Evolutionary conservation across 2,888 invertebrate genomes (phyloP), one percentile per base, ranked within the genome.

Genomic region (Bugula neritina): DNA sequence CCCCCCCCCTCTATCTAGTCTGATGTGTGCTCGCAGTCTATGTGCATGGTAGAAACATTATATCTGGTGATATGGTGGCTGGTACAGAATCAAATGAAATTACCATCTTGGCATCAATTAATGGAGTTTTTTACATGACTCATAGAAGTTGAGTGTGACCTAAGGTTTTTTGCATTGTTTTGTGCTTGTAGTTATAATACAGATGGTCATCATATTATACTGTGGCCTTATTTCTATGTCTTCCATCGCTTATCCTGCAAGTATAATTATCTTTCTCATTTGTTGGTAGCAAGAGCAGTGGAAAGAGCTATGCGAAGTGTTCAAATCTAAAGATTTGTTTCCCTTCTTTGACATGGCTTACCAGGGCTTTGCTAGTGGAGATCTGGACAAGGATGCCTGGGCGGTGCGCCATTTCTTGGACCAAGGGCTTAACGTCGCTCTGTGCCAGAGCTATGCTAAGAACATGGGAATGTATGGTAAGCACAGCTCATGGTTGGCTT

Each of bases 301-400:
- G 98, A 86, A 89, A 72, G 91, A 94, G 85, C 87, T 98, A 0
- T 93, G 94, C 0, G 83, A 89, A 77, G 85, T 94, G 2, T 89
- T 96, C 74, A 94, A 86, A 80, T 78, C 81, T 73, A 80, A 83
- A 79, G 90, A 93, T 72, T 84, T 97, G 27, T 91, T 91, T 82
- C 92, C 95, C 35, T 98, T 90, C 87, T 94, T 98, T 84, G 98
- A 99, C 85, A 94, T 97, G 95, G 98, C 98, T 52, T 98, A 98
- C 86, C 98, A 98, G 74, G 85, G 85, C 25, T 84, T 85, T 80
- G 80, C 85, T 73, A 84, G 82, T 84, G 90, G 98, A 72, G 89
- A 91, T 83, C 90, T 92, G 2, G 90, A 90, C 81, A 89, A 87
- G 77, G 98, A 99, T 86, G 94, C 97, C 0, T 89, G 88, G 80